Conservation (phyloP, 2,888 invertebrate genomes). For the Smittia sp. region DNA sequence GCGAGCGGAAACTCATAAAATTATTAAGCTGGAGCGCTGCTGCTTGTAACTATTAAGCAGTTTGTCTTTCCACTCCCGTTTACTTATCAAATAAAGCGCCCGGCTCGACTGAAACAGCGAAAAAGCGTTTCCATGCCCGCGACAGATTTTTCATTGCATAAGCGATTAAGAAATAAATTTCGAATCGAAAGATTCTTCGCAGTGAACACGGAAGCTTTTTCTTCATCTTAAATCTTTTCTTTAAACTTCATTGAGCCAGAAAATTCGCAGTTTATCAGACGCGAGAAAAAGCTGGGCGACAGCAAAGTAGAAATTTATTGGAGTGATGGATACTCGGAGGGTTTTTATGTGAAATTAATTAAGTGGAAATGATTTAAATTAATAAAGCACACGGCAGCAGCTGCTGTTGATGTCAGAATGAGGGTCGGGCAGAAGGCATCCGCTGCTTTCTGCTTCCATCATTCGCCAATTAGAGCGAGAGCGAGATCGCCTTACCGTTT, state of each 20-base stretch:
- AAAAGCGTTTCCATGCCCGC: not conserved
- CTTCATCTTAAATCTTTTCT: too few relatives aligned
- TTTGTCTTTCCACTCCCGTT: not conserved
- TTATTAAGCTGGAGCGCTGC: not conserved
- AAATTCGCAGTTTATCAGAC: conserved; percentile 12
- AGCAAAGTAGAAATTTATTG: conserved; percentile 2
- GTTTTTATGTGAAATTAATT: conserved; percentile 12
- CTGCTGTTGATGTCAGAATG: not conserved
- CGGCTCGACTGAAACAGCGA: too few relatives aligned
- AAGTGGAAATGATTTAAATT: conserved; percentile 29
- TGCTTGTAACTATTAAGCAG: not conserved
- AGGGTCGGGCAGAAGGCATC: not conserved
- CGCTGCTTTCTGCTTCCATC: not conserved
- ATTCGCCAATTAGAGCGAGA: not conserved
- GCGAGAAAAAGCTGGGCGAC: not conserved
- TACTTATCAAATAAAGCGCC: not conserved
- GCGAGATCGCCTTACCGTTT: not conserved
- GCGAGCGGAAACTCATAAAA: not conserved
- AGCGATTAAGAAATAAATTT: conserved; percentile 20
- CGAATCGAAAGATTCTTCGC: not conserved
- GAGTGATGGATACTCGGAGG: conserved; percentile 12
- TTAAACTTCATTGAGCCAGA: not conserved
- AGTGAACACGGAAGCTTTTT: not conserved
- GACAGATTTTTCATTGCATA: conserved; percentile 11
- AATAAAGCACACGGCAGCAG: conserved; percentile 6